Conservation (phyloP, 1,140 invertebrate species). For the Musca vetustissima region DNA sequence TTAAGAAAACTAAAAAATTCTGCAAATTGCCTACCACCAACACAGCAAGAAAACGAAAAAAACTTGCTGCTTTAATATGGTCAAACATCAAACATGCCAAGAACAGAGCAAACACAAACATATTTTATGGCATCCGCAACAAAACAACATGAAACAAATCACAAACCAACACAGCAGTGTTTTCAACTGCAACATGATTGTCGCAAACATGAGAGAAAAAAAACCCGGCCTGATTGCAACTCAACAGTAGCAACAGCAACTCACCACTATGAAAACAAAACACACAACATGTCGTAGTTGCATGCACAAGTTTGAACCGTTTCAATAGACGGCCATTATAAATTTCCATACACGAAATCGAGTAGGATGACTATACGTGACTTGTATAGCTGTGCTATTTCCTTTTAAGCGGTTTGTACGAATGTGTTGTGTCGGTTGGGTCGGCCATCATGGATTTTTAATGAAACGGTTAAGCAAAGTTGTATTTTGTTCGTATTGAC, state of each 20-base stretch:
- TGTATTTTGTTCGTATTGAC: too few relatives aligned
- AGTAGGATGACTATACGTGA: background rate
- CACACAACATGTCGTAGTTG: too few relatives aligned
- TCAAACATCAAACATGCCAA: conserved; percentile 15
- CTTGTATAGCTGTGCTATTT: background rate
- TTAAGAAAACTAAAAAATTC: too few relatives aligned
- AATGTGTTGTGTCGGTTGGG: background rate
- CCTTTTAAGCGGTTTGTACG: background rate
- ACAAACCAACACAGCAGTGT: too few relatives aligned
- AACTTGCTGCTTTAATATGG: too few relatives aligned
- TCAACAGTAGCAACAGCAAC: background rate
- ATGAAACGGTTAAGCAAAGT: conserved; percentile 20
- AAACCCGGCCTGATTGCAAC: background rate
- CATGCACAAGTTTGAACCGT: conserved; percentile 12
- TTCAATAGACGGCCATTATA: conserved; percentile 30
- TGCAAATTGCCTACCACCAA: too few relatives aligned
- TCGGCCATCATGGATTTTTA: conserved; percentile 28
- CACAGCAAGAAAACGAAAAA: too few relatives aligned
- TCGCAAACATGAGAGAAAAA: background rate
- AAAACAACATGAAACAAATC: background rate
- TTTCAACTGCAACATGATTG: background rate
- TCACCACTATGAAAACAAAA: too few relatives aligned
- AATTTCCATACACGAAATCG: conserved; percentile 29
- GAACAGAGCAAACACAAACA: too few relatives aligned
- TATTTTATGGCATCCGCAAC: too few relatives aligned